A percentile compares a stretch with the other conserved stretches of the same genome.
Evolutionary conservation across 2,888 invertebrate genomes (phyloP).

Genomic region (Arge pagana): DNA sequence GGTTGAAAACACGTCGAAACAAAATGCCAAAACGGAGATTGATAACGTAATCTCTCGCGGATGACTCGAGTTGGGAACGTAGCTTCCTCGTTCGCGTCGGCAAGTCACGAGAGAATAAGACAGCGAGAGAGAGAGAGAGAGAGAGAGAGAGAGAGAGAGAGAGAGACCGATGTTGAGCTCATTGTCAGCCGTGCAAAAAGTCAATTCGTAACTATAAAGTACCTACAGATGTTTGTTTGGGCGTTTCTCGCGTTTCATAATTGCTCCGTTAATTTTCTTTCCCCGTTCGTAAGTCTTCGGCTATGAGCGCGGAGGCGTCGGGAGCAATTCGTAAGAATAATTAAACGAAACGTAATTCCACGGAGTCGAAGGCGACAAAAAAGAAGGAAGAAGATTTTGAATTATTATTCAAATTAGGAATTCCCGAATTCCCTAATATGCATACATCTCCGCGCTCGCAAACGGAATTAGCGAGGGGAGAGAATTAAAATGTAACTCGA

Average conservation of each 20-base stretch:
- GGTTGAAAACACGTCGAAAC: no score
- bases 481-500: conserved; percentile 19
- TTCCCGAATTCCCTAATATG: background rate
- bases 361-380: background rate
- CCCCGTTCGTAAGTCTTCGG: no score
- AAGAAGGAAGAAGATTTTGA: background rate
- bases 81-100: background rate
- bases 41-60: no score
- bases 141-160: background rate
- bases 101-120: conserved; percentile 10
- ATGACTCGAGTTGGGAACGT: no score
- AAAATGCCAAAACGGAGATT: no score
- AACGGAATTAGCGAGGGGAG: no score
- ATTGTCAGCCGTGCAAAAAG: conserved; percentile 17
- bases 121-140: conserved; percentile 8
- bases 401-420: background rate
- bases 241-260: background rate
- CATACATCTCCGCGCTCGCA: no score
- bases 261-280: conserved; percentile 4
- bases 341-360: no score
- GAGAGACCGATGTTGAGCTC: background rate
- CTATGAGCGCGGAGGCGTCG: conserved; percentile 7
- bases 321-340: no score
- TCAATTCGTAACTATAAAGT: conserved; percentile 27
- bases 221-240: conserved; percentile 27